Base-by-base conservation (phyloP, 1,140 invertebrate genomes). In the Hyphantria cunea region DNA sequence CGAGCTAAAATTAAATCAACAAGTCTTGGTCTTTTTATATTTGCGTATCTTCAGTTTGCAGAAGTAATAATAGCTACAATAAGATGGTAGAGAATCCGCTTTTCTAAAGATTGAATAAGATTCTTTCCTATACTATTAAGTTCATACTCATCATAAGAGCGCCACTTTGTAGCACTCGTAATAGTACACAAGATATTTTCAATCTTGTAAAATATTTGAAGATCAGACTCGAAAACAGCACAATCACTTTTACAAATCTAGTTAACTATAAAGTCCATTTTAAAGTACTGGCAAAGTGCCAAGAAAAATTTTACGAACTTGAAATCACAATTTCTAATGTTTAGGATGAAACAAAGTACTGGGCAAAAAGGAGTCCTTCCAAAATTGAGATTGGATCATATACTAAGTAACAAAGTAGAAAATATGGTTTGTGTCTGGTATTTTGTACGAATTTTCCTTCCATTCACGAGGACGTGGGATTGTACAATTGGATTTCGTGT, bases 321-420 rank as follows among this genome's bases (percentile, higher is more conserved):
- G 32, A 32, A 31, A 58, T 49, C 55, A 58, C 49, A 48, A 44
- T 48, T 58, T 58, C 55, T 41, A 44, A n/a, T 42, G 25, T 58
- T 58, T 58, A 58, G 48, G 44, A 58, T 58, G 55, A 49, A 58
- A 58, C 55, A 58, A 48, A 58, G 48, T 33, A 15, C 55, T 58
- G 13, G 45, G 49, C 39, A 58, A 49, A 58, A 48, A 25, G 17
- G 5, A 39, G 45, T 39, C 55, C 39, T 25, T 10, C 45, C 25
- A 39, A 58, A 58, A 58, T 49, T 49, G 55, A 48, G 44, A 58
- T 49, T 58, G 55, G 44, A 33, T 58, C 17, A 48, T 58, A 58
- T 33, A 56, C 47, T 56, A 45, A 17, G 41, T 31, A 41, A 10
- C 11, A 44, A 44, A 44, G 6, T 44, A 14, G 41, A 44, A 12